phyloP scores from a whole-genome alignment of 2,113 vertebrate species.

The Corydoras sp. region DNA sequence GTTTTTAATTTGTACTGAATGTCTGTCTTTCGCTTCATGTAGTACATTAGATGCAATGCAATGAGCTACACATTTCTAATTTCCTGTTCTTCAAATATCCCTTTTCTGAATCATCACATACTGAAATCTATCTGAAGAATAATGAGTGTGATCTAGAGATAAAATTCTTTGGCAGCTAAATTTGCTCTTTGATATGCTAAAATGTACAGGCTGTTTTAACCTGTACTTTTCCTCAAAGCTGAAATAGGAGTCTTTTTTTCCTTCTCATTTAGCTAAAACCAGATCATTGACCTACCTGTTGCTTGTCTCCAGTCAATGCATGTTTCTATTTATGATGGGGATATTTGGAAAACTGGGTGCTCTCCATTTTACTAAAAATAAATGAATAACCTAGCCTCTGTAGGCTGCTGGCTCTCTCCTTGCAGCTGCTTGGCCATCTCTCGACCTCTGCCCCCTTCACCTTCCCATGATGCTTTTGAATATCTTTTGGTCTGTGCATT shows the following conservation, averaged over 20 bases:
- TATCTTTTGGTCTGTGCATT: slow-evolving; percentile 97
- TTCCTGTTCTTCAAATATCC: slow-evolving; percentile 89
- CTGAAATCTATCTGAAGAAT: no score
- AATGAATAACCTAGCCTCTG: slow-evolving; percentile 85
- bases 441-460: slow-evolving; percentile 75
- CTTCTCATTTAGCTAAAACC: slow-evolving; percentile 2
- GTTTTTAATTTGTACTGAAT: slow-evolving; percentile 93
- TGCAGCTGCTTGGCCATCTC: slow-evolving; percentile 88
- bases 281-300: not conserved
- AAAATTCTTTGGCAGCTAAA: no score
- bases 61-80: slow-evolving; percentile 70
- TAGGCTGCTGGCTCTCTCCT: slow-evolving; percentile 84
- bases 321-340: slow-evolving; percentile 57
- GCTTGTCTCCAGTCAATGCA: not conserved
- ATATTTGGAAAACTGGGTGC: slow-evolving; percentile 92
- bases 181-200: no score
- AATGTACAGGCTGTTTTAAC: not conserved
- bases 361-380: slow-evolving; percentile 84
- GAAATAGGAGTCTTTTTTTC: not conserved
- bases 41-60: slow-evolving; percentile 66
- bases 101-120: slow-evolving; percentile 47
- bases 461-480: slow-evolving; percentile 95
- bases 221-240: not conserved
- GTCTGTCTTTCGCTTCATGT: slow-evolving; percentile 96
- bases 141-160: no score